Evolutionary conservation across 2,888 invertebrate genomes (phyloP), one percentile per base, ranked within the genome.

Genomic region (Drosophila anceps): DNA sequence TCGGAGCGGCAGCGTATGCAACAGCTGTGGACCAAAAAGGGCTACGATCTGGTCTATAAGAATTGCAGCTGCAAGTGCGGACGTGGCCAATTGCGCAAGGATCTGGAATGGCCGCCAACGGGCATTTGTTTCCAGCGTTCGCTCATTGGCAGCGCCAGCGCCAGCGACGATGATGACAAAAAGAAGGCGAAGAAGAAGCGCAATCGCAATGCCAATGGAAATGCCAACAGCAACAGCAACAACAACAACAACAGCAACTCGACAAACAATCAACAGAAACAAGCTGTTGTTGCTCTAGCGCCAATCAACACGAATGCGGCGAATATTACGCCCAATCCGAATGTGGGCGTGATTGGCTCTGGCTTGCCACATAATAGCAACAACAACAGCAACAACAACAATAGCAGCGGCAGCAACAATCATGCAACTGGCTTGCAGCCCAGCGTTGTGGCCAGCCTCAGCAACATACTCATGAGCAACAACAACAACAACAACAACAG

Each of bases 21-120:
- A 94, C 98, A 98, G 93, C 94, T 99, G 69, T 99, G 99, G 99
- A 98, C 98, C 65, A 98, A 98, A 93, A 98, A 98, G 93, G 98
- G 98, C 61, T 98, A 98, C 94, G 98, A 99, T 93, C 93, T 98
- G 92, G 98, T 98, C 9, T 98, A 96, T 93, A 98, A 98, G 91
- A 98, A 98, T 9, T 99, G 98, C 94, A 97, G 96, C 44, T 99
- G 99, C 94, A 96, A 96, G 77, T 98, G 98, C 93, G 97, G 97
- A 4, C 95, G 97, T 35, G 98, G 98, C 8, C 98, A 98, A 91
- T 93, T 99, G 84, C 96, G 98, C 91, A 99, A 98, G 93, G 98
- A 99, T 93, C 94, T 98, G 58, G 98, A 98, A 92, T 98, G 98
- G 50, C 94, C 94, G 48, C 94, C 94, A 2, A 68, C 43, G 43